Conservation (phyloP, 2,888 invertebrate species). For the Cryptophagus acutangulus region DNA sequence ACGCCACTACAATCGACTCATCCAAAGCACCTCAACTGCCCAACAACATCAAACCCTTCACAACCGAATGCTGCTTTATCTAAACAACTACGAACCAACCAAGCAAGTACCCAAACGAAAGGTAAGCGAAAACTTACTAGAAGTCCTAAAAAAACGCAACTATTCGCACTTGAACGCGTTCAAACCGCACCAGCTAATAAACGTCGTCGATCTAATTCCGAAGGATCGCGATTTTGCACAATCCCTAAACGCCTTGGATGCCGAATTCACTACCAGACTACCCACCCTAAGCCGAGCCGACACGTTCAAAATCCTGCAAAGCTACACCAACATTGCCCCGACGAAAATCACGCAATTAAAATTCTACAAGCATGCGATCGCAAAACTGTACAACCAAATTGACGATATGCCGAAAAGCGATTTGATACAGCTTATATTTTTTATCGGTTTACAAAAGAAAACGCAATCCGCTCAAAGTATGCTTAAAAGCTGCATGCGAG, state of each 20-base stretch:
- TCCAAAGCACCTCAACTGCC: too few relatives aligned
- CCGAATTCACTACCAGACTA: constrained; percentile 37
- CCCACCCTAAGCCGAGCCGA: constrained; percentile 27
- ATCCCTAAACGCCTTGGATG: constrained; percentile 37
- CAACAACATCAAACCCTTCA: too few relatives aligned
- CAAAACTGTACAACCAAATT: constrained; percentile 29
- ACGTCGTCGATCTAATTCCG: too few relatives aligned
- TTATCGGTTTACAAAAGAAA: constrained; percentile 43
- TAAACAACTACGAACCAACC: too few relatives aligned
- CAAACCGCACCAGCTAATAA: too few relatives aligned
- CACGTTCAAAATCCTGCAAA: constrained; percentile 35
- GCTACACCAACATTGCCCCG: constrained; percentile 37
- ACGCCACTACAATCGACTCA: too few relatives aligned
- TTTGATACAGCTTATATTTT: constrained; percentile 43
- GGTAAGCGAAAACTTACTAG: too few relatives aligned
- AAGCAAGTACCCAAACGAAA: too few relatives aligned
- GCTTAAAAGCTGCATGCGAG: constrained; percentile 32
- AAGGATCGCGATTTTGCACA: too few relatives aligned
- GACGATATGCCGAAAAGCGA: constrained; percentile 35
- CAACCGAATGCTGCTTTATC: too few relatives aligned
- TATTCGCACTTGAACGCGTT: too few relatives aligned
- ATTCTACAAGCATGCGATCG: constrained; percentile 37
- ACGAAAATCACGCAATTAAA: constrained; percentile 35
- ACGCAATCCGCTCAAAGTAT: constrained; percentile 29
- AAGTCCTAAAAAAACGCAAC: too few relatives aligned